Conservation (phyloP, 2,797 vertebrate genomes). For the Phataginus tricuspis region DNA sequence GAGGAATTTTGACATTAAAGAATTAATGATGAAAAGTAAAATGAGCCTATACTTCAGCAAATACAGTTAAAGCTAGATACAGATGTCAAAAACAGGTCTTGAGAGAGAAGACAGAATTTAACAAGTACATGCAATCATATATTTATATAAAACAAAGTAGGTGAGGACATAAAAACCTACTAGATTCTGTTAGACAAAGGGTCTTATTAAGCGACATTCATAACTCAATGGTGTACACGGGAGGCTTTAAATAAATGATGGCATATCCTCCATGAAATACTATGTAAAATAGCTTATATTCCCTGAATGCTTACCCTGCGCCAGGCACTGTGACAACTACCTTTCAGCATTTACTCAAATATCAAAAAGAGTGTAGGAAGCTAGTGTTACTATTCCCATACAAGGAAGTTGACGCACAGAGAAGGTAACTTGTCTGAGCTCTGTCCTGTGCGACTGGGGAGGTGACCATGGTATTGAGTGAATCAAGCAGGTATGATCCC, state of each 20-base stretch:
- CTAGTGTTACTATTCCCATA: neutral
- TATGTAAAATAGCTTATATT: neutral
- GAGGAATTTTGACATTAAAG: neutral
- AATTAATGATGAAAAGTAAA: slow-evolving; percentile 9
- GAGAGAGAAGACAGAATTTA: neutral
- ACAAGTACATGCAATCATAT: neutral
- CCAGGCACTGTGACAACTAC: neutral
- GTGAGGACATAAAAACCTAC: neutral
- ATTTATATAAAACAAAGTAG: neutral
- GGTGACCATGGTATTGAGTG: neutral
- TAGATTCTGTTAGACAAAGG: neutral
- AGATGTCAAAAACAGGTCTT: neutral
- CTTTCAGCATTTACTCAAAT: neutral
- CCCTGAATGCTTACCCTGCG: neutral
- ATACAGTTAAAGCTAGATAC: neutral
- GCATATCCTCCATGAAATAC: neutral
- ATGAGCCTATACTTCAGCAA: neutral
- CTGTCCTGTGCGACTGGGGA: neutral
- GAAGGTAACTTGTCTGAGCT: neutral
- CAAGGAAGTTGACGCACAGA: neutral
- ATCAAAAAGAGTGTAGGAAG: neutral
- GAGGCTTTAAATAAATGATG: neutral
- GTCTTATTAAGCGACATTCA: neutral
- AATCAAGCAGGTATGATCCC: neutral
- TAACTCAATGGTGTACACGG: neutral